These are phyloP conservation scores for Chromoteleia sp. DNA, from an alignment of 2,888 invertebrate genomes.

Conservation along the genomic window DNA sequence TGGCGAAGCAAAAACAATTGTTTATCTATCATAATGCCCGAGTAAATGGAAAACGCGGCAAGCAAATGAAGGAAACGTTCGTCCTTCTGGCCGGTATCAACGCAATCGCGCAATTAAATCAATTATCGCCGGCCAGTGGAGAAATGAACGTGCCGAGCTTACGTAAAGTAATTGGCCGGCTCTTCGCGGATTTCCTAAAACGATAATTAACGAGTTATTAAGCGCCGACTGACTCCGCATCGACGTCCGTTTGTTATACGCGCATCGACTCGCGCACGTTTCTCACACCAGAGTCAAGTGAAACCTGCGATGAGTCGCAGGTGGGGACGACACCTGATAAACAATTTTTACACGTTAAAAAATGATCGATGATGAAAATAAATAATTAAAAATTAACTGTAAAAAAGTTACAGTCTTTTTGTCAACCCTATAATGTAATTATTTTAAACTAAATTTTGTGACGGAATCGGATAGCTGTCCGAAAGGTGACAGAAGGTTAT, in stretches of 20 bases:
- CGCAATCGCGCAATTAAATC: constrained; percentile 83
- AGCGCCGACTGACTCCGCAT: constrained; percentile 79
- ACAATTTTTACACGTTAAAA: too few species aligned
- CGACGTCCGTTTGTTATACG: constrained; percentile 76
- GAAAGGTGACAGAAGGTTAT: too few species aligned
- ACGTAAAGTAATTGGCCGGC: constrained; percentile 84
- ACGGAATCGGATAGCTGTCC: too few species aligned
- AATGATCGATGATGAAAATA: too few species aligned
- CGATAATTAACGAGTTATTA: constrained; percentile 85
- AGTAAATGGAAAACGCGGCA: constrained; percentile 58
- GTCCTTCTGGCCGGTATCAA: constrained; percentile 61
- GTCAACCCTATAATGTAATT: too few species aligned
- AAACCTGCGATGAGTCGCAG: constrained; percentile 76
- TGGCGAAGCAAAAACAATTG: constrained; percentile 55
- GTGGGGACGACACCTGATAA: too few species aligned
- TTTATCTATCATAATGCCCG: constrained; percentile 60
- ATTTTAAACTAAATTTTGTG: too few species aligned
- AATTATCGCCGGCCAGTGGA: constrained; percentile 81
- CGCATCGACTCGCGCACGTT: constrained; percentile 75
- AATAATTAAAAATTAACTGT: too few species aligned
- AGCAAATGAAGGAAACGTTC: constrained; percentile 60
- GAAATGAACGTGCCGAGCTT: constrained; percentile 79
- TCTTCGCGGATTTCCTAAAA: constrained; percentile 84
- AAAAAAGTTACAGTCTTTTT: too few species aligned
- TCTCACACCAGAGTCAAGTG: constrained; percentile 80